Evolutionary conservation across 1,140 invertebrate species (phyloP), one percentile per base, ranked within the genome.

Genomic region (Phthorimaea operculella): DNA sequence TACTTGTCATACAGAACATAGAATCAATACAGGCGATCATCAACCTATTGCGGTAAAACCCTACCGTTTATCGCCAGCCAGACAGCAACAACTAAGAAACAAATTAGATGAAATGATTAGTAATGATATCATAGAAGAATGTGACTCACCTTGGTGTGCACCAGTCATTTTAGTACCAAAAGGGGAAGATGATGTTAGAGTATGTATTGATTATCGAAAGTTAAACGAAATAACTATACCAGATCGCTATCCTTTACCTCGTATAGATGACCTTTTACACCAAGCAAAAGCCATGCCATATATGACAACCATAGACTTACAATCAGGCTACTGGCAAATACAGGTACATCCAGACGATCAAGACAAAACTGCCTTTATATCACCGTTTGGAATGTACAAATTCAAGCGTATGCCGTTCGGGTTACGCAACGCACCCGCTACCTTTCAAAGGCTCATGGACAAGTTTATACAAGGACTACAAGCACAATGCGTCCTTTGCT

Each of bases 301-400:
- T n/a, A n/a, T n/a, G n/a, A n/a, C n/a, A n/a, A n/a, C n/a, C n/a
- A 54, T 88, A 11, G 87, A 89, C 69, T 51, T 86, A 8, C 61
- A 57, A 2, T 59, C 73, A 64, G 76, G 79, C 8, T 87, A 86
- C 61, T 79, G 72, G 67, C 70, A 84, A 50, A 63, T 87, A 1
- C 62, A 69, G 14, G 60, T 81, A 9, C 34, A 34, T 10, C 15
- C 33, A 49, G 33, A 15, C 14, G 66, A 71, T 58, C 64, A 39
- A 11, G 54, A 69, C 2, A 88, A 87, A 62, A 87, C 86, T 0
- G 79, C 82, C 0, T 86, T n/a, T n/a, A n/a, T n/a, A n/a, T n/a
- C n/a, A n/a, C n/a, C n/a, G n/a, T n/a, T n/a, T n/a, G n/a, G n/a
- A 87, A 61, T 64, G 17, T 79, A 66, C 55, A 52, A 68, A 16